These are phyloP conservation scores for Halcyon malimbica DNA, from an alignment of 2,113 vertebrate genomes.

Conservation along the genomic window DNA sequence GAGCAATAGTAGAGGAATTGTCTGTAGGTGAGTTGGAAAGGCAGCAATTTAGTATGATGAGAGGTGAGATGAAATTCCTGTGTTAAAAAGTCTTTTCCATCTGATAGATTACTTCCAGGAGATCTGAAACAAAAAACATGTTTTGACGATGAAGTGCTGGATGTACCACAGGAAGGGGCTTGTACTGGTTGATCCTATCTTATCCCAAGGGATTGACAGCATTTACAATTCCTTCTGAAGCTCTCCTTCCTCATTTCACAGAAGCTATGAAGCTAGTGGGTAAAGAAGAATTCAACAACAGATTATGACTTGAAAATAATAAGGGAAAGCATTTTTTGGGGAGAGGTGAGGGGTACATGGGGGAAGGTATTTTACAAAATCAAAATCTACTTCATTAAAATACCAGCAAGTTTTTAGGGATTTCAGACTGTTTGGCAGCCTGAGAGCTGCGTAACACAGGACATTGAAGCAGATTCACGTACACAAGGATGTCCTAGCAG, in stretches of 20 bases:
- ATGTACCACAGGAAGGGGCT: background rate
- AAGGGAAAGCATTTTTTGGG: background rate
- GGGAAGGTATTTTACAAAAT: background rate
- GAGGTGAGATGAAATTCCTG: background rate
- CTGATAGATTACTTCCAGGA: background rate
- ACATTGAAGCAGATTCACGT: background rate
- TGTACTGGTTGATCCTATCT: background rate
- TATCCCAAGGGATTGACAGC: background rate
- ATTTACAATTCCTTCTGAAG: background rate
- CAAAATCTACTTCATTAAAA: background rate
- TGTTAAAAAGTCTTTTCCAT: background rate
- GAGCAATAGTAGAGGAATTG: accelerated
- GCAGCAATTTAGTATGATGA: background rate
- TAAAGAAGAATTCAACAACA: background rate
- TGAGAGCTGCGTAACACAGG: background rate
- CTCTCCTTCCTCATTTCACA: background rate
- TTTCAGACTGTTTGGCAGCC: background rate
- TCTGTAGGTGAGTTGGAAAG: background rate
- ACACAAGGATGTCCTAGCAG: background rate
- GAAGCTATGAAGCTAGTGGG: background rate
- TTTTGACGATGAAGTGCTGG: background rate
- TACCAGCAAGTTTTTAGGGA: background rate
- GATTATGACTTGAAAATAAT: background rate
- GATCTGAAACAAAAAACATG: background rate
- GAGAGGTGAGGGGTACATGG: background rate